A percentile compares a stretch with the other conserved stretches of the same genome.
phyloP scores from a whole-genome alignment of 2,888 invertebrate species.

The Acrobasis consociella region DNA sequence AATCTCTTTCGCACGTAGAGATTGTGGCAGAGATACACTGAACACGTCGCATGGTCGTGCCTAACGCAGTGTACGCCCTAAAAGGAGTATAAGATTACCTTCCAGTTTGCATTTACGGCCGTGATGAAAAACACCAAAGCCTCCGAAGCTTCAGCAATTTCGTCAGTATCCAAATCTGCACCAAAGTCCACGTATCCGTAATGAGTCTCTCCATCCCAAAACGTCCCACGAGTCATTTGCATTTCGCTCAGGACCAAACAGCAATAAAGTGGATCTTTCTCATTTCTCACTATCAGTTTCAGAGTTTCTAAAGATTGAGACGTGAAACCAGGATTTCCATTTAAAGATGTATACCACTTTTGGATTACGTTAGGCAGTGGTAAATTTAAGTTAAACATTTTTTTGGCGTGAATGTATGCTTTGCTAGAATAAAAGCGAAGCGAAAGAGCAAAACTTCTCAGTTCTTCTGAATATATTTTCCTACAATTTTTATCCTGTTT shows the following conservation, averaged over 20 bases:
- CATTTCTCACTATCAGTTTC: slow-evolving; percentile 23
- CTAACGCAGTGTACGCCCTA: slow-evolving; percentile 27
- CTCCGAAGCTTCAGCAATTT: neutral
- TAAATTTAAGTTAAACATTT: slow-evolving; percentile 28
- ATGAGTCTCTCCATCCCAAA: neutral
- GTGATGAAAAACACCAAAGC: slow-evolving; percentile 30
- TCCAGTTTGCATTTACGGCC: slow-evolving; percentile 28
- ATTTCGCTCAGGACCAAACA: neutral
- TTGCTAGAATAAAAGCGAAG: slow-evolving; percentile 27
- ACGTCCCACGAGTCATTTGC: neutral
- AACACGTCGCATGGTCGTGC: slow-evolving; percentile 3
- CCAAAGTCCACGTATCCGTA: slow-evolving; percentile 27
- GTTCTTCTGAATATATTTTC: slow-evolving; percentile 18
- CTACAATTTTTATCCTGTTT: neutral
- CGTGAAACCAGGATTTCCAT: slow-evolving; percentile 27
- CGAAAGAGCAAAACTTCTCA: slow-evolving; percentile 26
- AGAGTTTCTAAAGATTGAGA: slow-evolving; percentile 26
- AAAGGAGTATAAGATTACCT: slow-evolving; percentile 22
- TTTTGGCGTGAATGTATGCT: slow-evolving; percentile 26
- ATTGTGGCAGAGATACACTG: no score
- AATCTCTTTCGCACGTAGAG: no score
- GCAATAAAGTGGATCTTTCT: neutral
- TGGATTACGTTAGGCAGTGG: slow-evolving; percentile 23
- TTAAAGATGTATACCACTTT: slow-evolving; percentile 26
- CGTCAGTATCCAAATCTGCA: slow-evolving; percentile 20